phyloP scores from a whole-genome alignment of 2,888 invertebrate species.

The Andrena bicolor region DNA sequence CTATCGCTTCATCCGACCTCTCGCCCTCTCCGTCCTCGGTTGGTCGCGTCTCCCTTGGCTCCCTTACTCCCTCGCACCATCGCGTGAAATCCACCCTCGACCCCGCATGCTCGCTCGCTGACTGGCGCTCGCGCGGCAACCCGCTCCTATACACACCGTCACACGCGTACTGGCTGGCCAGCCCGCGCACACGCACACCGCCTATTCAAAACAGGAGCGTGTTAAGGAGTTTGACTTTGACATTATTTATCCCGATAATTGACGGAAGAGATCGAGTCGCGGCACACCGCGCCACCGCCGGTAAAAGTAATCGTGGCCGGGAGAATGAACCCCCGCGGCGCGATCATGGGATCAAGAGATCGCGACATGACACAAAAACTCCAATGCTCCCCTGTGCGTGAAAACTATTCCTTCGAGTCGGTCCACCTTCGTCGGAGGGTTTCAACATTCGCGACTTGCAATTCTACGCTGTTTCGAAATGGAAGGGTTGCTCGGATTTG shows the following conservation, averaged over 20 bases:
- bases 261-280: slow-evolving; percentile 9
- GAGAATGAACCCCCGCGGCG: not conserved
- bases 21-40: slow-evolving; percentile 41
- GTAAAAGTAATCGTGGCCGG: not conserved
- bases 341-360: not conserved
- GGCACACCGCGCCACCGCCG: slow-evolving; percentile 1
- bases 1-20: slow-evolving; percentile 54
- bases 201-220: slow-evolving; percentile 66
- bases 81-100: slow-evolving; percentile 64
- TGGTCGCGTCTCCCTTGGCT: slow-evolving; percentile 19
- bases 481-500: too few relatives aligned
- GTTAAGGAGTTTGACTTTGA: slow-evolving; percentile 62
- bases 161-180: slow-evolving; percentile 12
- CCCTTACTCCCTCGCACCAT: slow-evolving; percentile 35
- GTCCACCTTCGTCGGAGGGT: too few relatives aligned
- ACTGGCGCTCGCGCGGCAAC: slow-evolving; percentile 42
- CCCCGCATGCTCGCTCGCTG: slow-evolving; percentile 38
- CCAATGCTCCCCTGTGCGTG: too few relatives aligned
- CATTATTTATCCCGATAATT: slow-evolving; percentile 45
- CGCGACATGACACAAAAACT: too few relatives aligned
- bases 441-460: too few relatives aligned
- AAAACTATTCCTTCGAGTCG: too few relatives aligned
- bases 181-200: slow-evolving; percentile 24
- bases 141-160: slow-evolving; percentile 26
- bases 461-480: too few relatives aligned